phyloP scores from a whole-genome alignment of 1,140 invertebrate genomes.

The Scylla paramamosain region DNA sequence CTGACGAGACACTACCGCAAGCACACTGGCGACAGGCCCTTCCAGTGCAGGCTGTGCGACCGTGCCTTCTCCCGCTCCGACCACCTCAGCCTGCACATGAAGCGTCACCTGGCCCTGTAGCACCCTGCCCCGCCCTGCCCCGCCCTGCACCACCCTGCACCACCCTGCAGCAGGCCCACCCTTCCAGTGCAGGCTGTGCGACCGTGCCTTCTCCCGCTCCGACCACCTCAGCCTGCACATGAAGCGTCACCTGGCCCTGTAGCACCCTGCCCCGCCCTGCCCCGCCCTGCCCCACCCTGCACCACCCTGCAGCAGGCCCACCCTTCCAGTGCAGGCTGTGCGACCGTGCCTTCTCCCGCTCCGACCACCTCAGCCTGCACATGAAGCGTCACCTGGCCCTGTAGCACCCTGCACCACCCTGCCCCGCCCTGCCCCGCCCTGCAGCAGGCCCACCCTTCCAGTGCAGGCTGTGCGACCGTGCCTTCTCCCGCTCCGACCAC shows the following conservation, averaged over 20 bases:
- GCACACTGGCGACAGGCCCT: constrained; percentile 85
- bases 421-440: too few species aligned
- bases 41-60: constrained; percentile 84
- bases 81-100: constrained; percentile 86
- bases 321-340: constrained; percentile 80
- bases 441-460: too few species aligned
- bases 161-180: too few species aligned
- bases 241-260: constrained; percentile 80
- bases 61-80: constrained; percentile 85
- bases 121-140: background rate
- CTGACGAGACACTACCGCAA: constrained; percentile 85
- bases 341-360: constrained; percentile 85
- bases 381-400: constrained; percentile 82
- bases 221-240: constrained; percentile 87
- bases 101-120: constrained; percentile 85
- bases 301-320: too few species aligned
- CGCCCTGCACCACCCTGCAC: too few species aligned
- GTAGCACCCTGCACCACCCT: background rate
- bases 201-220: constrained; percentile 85
- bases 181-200: constrained; percentile 81
- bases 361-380: constrained; percentile 86
- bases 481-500: constrained; percentile 86
- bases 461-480: constrained; percentile 83
- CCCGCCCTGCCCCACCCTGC: too few species aligned
- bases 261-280: background rate